Evolutionary conservation across 2,888 invertebrate genomes (phyloP).

Genomic region (Melanargia galathea): DNA sequence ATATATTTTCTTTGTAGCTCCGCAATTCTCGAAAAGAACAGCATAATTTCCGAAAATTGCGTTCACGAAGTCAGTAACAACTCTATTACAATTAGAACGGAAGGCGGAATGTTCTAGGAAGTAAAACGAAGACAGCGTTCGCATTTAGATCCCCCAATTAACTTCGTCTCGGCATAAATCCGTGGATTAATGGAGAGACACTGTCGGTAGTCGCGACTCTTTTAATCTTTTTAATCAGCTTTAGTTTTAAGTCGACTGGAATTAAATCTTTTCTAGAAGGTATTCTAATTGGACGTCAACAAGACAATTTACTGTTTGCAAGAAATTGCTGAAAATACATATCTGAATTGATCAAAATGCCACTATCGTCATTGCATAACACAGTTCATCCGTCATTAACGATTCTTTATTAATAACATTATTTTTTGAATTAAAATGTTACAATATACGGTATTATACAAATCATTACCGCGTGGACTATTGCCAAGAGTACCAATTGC

Average conservation of each 20-base stretch:
- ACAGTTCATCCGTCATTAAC: no score
- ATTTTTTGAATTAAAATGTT: no score
- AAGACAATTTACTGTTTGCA: slow-evolving; percentile 9
- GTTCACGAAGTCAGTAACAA: slow-evolving; percentile 29
- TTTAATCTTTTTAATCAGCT: slow-evolving; percentile 38
- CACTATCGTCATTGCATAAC: no score
- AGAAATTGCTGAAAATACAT: not conserved
- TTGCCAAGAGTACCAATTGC: no score
- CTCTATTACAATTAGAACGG: slow-evolving; percentile 32
- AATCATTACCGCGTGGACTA: no score
- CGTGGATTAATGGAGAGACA: slow-evolving; percentile 41
- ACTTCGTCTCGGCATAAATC: slow-evolving; percentile 41
- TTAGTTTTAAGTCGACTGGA: slow-evolving; percentile 31
- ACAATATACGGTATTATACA: no score
- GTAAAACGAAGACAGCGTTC: slow-evolving; percentile 36
- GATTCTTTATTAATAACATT: no score
- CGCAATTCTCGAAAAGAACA: not conserved
- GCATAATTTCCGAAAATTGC: slow-evolving; percentile 5
- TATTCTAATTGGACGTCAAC: slow-evolving; percentile 25
- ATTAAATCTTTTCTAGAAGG: slow-evolving; percentile 32
- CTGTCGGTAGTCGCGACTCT: slow-evolving; percentile 38
- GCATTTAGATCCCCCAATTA: slow-evolving; percentile 42
- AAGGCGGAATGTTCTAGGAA: slow-evolving; percentile 36
- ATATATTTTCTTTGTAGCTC: no score
- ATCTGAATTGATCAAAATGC: no score